Evolutionary conservation across 2,797 vertebrate species (phyloP).

Genomic region (Microchirus variegatus): DNA sequence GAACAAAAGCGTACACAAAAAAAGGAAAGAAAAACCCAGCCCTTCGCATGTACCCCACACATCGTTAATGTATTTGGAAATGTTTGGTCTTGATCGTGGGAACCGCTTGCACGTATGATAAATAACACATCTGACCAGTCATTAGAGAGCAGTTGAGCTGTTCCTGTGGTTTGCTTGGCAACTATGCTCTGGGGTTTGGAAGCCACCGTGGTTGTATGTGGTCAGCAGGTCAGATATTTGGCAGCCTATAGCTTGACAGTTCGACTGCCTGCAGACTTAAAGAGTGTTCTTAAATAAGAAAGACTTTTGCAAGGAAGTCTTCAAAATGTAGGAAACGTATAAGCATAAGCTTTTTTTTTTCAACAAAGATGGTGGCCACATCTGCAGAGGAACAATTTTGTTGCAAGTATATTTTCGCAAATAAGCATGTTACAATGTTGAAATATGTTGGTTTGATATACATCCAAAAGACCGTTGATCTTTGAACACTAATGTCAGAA

Average conservation of each 20-base stretch:
- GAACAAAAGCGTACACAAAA: neutral
- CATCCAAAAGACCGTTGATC: too few species aligned
- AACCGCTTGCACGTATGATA: constrained; percentile 54
- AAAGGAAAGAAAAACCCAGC: constrained; percentile 21
- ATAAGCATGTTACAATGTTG: too few species aligned
- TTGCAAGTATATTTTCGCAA: too few species aligned
- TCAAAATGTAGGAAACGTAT: constrained; percentile 24
- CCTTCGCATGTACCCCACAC: constrained; percentile 31
- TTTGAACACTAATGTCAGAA: too few species aligned
- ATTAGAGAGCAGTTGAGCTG: constrained; percentile 45
- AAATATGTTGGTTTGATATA: too few species aligned
- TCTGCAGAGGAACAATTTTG: too few species aligned
- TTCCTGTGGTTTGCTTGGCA: constrained; percentile 60
- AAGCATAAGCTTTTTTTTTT: too few species aligned
- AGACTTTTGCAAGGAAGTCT: constrained; percentile 29
- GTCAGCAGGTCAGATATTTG: constrained; percentile 69
- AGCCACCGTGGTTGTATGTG: constrained; percentile 35
- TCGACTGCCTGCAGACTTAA: constrained; percentile 48
- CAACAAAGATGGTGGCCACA: too few species aligned
- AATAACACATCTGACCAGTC: constrained; percentile 47
- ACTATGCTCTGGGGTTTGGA: constrained; percentile 60
- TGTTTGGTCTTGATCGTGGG: constrained; percentile 47
- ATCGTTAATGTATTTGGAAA: constrained; percentile 30
- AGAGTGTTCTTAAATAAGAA: constrained; percentile 59
- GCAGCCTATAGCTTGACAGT: constrained; percentile 44